Percentiles rank a stretch among this genome's conserved stretches.
phyloP scores from a whole-genome alignment of 2,797 vertebrate genomes.

The Thalassophryne amazonica region DNA sequence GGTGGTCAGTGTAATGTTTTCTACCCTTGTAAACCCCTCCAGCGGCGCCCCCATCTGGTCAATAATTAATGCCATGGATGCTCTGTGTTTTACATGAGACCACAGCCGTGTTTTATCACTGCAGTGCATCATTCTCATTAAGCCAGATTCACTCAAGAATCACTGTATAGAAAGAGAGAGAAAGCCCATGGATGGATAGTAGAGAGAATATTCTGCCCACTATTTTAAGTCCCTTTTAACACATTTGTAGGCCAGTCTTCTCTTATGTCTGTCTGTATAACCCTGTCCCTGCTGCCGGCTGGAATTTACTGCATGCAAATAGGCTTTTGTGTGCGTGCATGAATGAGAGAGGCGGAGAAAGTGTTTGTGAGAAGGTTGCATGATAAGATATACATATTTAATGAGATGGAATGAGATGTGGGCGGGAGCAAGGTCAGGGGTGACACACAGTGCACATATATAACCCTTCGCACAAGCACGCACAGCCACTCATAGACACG shows the following conservation, averaged over 20 bases:
- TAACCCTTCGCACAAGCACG: constrained; percentile 33
- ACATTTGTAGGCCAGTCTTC: constrained; percentile 39
- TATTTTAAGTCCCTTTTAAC: background rate
- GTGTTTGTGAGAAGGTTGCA: constrained; percentile 72
- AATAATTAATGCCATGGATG: constrained; percentile 70
- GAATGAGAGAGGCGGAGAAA: background rate
- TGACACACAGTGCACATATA: constrained; percentile 35
- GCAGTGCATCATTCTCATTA: constrained; percentile 64
- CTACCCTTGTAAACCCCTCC: constrained; percentile 59
- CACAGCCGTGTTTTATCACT: constrained; percentile 58
- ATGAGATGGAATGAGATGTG: constrained; percentile 95
- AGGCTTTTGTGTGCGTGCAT: constrained; percentile 76
- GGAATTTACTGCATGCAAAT: constrained; percentile 98
- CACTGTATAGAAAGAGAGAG: constrained; percentile 33
- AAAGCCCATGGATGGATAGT: background rate
- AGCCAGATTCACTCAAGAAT: constrained; percentile 48
- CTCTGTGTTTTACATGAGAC: constrained; percentile 65
- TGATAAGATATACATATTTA: constrained; percentile 99
- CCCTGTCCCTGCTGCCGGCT: constrained; percentile 76
- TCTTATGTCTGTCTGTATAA: constrained; percentile 3
- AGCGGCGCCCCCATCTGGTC: constrained; percentile 35
- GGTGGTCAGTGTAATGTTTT: constrained; percentile 58
- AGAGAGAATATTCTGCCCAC: background rate
- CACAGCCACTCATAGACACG: constrained; percentile 25
- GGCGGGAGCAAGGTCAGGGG: constrained; percentile 66